phyloP scores from a whole-genome alignment of 2,113 vertebrate species.

The Sus scrofa region T2T-Sscrofa CM000824.6:189331001-189331500 shows the following conservation, averaged over 20 bases:
- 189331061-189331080: no score
- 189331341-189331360: neutral
- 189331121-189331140: no score
- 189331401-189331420: neutral
- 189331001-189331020: no score
- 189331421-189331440: neutral
- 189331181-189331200: no score
- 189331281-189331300: neutral
- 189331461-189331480: neutral
- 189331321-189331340: neutral
- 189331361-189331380: neutral
- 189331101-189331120: no score
- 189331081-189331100: no score
- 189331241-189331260: neutral
- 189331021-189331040: no score
- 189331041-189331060: no score
- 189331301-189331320: neutral
- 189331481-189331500: neutral
- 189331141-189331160: no score
- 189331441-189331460: neutral
- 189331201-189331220: no score
- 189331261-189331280: neutral
- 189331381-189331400: slow-evolving; percentile 1
- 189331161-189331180: no score
- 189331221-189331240: no score